Evolutionary conservation across 2,797 vertebrate genomes (phyloP).

Genomic region (Anguilla pacifica): DNA sequence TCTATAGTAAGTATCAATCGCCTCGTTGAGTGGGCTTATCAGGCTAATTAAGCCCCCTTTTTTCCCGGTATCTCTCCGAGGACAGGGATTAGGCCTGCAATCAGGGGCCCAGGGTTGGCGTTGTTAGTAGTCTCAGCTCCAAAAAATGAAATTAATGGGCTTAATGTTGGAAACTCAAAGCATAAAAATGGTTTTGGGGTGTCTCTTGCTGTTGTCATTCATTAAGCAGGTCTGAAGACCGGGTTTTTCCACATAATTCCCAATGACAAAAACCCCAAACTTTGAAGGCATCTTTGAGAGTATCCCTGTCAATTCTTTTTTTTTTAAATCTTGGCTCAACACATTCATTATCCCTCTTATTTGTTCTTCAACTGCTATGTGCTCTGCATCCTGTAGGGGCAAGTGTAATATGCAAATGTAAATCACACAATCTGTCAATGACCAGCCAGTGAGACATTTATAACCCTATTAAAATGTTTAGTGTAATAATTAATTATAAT

Average conservation of each 20-base stretch:
- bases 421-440: neutral
- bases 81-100: slow-evolving; percentile 69
- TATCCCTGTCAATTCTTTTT: neutral
- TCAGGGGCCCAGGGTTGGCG: slow-evolving; percentile 42
- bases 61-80: slow-evolving; percentile 69
- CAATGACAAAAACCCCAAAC: neutral
- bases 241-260: neutral
- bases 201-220: neutral
- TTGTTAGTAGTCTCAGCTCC: slow-evolving; percentile 26
- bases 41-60: slow-evolving; percentile 74
- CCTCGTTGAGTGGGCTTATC: slow-evolving; percentile 70
- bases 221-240: neutral
- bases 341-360: neutral
- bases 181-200: neutral
- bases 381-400: neutral
- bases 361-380: neutral
- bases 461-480: neutral
- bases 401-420: neutral
- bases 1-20: slow-evolving; percentile 64
- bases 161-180: slow-evolving; percentile 12
- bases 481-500: too few species aligned
- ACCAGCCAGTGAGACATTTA: neutral
- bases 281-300: neutral
- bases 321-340: neutral
- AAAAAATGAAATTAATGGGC: neutral